Evolutionary conservation across 2,888 invertebrate species (phyloP), one percentile per base, ranked within the genome.

Genomic region (Pristionchus entomophagus): DNA sequence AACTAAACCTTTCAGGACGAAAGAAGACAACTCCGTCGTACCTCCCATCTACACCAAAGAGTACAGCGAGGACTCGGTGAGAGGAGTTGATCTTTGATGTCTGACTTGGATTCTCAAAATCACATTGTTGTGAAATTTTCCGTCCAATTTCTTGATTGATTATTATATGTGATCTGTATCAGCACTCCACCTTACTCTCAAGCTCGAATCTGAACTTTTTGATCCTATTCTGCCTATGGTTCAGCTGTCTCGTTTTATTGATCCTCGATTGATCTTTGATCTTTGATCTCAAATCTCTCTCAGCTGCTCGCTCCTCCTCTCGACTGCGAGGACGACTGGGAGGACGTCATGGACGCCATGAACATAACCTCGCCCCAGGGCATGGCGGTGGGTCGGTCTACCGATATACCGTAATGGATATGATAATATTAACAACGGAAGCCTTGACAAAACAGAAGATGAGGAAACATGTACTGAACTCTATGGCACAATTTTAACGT

Each of bases 21-120:
- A 17, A 1, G 41, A 35, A 2, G 73, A 41, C 26, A n/a, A 73
- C 41, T 19, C 38, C 14, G 41, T 73, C 45, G 26, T 73, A 12
- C 73, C 45, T 8, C 73, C 73, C 45, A 73, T 73, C 26, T 41
- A 45, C 41, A 73, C 73, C 5, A 73, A 73, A 41, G 73, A 73
- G n/a, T 73, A 56, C 56, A 22, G 5, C 5, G 56, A 56, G 12
- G 73, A 73, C 45, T 12, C 73, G 73, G 73, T 73, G 22, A 38
- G 69, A 22, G 0, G 5, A 5, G 22, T 17, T 38, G 6, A 38
- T 22, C 5, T 38, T 69, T 56, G 56, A 56, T 56, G 5, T 56
- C 45, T 45, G 45, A n/a, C 45, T 45, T 45, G 8, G 14, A 10
- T 45, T 45, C 14, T 45, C 14, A 10, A 6, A 14, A 45, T 45